These are phyloP conservation scores for Ennomos erosarius DNA, from an alignment of 2,888 invertebrate genomes.

Conservation along the genomic window DNA sequence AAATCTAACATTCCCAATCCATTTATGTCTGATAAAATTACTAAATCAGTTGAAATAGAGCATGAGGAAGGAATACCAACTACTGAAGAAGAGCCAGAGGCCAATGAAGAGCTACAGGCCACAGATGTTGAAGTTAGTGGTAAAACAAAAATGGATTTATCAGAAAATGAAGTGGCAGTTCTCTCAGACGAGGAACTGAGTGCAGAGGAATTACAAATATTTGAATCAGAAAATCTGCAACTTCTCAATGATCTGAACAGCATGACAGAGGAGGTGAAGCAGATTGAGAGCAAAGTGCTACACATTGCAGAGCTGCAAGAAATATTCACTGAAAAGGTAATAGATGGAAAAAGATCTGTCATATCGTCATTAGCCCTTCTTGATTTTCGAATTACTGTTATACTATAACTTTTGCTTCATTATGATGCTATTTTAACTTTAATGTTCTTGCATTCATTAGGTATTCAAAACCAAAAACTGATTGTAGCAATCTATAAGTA, in stretches of 20 bases:
- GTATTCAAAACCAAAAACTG: too few relatives aligned
- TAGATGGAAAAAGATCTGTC: too few relatives aligned
- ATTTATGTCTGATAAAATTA: slow-evolving; percentile 56
- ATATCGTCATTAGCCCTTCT: too few relatives aligned
- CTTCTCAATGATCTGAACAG: slow-evolving; percentile 95
- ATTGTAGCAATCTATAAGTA: too few relatives aligned
- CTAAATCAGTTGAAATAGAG: slow-evolving; percentile 47
- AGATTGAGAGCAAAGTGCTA: slow-evolving; percentile 96
- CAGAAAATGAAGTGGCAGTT: slow-evolving; percentile 77
- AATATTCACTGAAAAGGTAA: slow-evolving; percentile 96
- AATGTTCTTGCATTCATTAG: too few relatives aligned
- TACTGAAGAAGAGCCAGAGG: slow-evolving; percentile 35
- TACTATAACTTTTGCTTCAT: too few relatives aligned
- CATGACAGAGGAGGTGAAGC: slow-evolving; percentile 95
- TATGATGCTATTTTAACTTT: too few relatives aligned
- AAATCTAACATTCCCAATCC: slow-evolving; percentile 67
- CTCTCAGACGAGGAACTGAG: slow-evolving; percentile 88
- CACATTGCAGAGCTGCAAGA: slow-evolving; percentile 98
- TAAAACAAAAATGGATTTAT: slow-evolving; percentile 66
- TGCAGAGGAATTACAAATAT: slow-evolving; percentile 96
- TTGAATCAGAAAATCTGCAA: slow-evolving; percentile 95
- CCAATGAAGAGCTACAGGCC: slow-evolving; percentile 42
- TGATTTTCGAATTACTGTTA: too few relatives aligned
- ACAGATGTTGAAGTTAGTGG: slow-evolving; percentile 45
- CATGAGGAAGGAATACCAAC: slow-evolving; percentile 39